phyloP scores from a whole-genome alignment of 2,113 vertebrate species.

The Pangasianodon hypophthalmus region DNA sequence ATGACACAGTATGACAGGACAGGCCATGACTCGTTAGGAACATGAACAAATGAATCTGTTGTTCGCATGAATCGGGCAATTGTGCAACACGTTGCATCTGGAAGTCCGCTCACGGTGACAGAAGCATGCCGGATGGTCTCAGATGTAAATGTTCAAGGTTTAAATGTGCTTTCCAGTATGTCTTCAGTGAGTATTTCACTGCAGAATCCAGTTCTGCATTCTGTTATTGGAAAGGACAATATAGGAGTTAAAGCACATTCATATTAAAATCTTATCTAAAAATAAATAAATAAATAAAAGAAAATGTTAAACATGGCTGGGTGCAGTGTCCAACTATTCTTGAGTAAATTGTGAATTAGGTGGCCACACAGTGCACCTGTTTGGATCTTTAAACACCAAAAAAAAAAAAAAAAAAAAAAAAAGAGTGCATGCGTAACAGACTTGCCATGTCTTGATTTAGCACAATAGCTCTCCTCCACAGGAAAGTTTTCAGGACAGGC shows the following conservation, averaged over 20 bases:
- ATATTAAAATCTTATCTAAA: background rate
- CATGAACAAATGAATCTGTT: background rate
- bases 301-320: background rate
- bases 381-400: background rate
- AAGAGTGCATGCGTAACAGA: background rate
- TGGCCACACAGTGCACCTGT: background rate
- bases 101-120: background rate
- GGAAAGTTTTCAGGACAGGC: background rate
- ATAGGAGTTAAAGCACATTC: background rate
- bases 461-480: background rate
- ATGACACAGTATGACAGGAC: background rate
- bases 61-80: background rate
- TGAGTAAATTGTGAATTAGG: background rate
- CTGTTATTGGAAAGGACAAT: background rate
- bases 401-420: background rate
- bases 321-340: background rate
- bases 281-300: no score
- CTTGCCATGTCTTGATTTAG: background rate
- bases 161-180: background rate
- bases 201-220: background rate
- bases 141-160: background rate
- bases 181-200: background rate
- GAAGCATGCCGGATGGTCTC: background rate
- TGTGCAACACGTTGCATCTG: background rate
- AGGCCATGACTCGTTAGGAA: background rate